Percentiles rank a stretch among this genome's conserved stretches.
Evolutionary conservation across 1,140 invertebrate genomes (phyloP).

Genomic region (Papilio helenus): DNA sequence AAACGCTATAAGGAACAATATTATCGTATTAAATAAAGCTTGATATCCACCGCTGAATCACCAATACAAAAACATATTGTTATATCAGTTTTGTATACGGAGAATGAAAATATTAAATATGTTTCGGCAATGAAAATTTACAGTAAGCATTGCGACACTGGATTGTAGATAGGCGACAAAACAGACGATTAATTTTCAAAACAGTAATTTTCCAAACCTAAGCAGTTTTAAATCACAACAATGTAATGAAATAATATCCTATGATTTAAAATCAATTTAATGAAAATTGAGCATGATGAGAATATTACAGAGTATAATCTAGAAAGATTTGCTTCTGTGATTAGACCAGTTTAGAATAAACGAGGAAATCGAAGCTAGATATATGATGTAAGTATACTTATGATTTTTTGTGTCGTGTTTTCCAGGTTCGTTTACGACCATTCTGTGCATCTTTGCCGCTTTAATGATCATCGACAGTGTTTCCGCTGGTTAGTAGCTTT

Average conservation of each 20-base stretch:
- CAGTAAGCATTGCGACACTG: too few species aligned
- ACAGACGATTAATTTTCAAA: too few species aligned
- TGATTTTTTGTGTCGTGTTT: neutral
- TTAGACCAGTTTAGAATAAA: neutral
- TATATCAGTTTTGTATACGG: neutral
- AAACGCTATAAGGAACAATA: constrained; percentile 2
- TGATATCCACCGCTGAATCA: neutral
- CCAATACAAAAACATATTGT: neutral
- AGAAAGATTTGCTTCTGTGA: neutral
- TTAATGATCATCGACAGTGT: constrained; percentile 48
- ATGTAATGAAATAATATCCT: too few species aligned
- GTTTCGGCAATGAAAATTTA: neutral
- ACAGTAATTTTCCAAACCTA: too few species aligned
- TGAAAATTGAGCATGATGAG: too few species aligned
- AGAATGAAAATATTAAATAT: neutral
- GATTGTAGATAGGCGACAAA: too few species aligned
- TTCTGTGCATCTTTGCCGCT: constrained; percentile 50
- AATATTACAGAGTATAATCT: neutral
- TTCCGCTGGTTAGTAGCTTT: constrained; percentile 53
- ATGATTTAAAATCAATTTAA: too few species aligned
- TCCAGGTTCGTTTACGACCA: constrained; percentile 59
- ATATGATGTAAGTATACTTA: neutral
- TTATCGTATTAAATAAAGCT: neutral
- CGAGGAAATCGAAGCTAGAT: neutral
- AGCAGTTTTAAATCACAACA: too few species aligned